phyloP scores from a whole-genome alignment of 2,113 vertebrate genomes.

The Scophthalmus maximus region DNA sequence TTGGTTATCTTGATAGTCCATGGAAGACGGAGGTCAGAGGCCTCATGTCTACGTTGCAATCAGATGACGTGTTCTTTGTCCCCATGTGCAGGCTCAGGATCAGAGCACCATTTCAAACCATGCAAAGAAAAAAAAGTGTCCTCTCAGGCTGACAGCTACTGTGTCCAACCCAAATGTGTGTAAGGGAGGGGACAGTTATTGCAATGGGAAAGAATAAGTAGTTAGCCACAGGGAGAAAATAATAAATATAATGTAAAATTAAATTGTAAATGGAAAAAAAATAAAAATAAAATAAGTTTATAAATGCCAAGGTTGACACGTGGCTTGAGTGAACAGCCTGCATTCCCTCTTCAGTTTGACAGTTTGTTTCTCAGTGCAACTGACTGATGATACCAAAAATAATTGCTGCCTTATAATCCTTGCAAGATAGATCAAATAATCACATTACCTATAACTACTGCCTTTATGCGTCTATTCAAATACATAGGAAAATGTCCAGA shows the following conservation, averaged over 20 bases:
- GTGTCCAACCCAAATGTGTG: conserved; percentile 11
- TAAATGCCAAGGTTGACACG: conserved; percentile 18
- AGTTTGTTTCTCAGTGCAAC: conserved; percentile 21
- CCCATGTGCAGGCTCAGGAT: conserved; percentile 37
- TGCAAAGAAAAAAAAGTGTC: conserved; percentile 36
- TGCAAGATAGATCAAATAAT: conserved; percentile 37
- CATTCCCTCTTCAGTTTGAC: conserved; percentile 33
- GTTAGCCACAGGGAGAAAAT: neutral
- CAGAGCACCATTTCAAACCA: conserved; percentile 43
- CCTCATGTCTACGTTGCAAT: conserved; percentile 46
- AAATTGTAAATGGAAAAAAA: conserved; percentile 38
- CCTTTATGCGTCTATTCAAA: conserved; percentile 55
- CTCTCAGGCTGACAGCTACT: conserved; percentile 34
- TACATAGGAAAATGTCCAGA: conserved; percentile 39
- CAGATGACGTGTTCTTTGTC: conserved; percentile 34
- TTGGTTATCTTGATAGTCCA: conserved; percentile 64
- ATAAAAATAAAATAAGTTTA: neutral
- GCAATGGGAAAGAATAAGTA: conserved; percentile 39
- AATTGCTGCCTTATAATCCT: conserved; percentile 20
- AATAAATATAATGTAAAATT: conserved; percentile 15
- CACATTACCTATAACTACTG: conserved; percentile 44
- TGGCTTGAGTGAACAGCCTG: conserved; percentile 13
- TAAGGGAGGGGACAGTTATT: conserved; percentile 44
- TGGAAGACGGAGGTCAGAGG: conserved; percentile 53
- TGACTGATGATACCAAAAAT: conserved; percentile 31